Evolutionary conservation across 2,888 invertebrate genomes (phyloP), one percentile per base, ranked within the genome.

Genomic region (Hoplodrina ambigua): DNA sequence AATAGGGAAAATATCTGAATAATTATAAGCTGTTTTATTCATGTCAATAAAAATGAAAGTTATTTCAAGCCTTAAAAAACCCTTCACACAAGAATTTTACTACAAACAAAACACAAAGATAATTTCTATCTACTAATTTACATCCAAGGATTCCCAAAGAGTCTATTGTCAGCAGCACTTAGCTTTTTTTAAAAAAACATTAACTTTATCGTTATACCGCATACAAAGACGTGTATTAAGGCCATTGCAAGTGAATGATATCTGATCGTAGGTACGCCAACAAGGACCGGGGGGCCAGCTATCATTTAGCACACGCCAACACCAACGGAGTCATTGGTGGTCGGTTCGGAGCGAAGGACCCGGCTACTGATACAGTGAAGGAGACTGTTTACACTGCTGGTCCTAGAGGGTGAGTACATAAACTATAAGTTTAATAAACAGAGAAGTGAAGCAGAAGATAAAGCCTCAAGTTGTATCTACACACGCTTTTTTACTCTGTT

Each of bases 321-420:
- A 96, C 97, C 81, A 96, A 96, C 60, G 97, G 97, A 46, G 96
- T 97, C 58, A 97, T 97, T 30, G 96, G 97, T 72, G 97, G 97
- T 66, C 96, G 97, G 89, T 97, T 97, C 89, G 98, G 98, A 57
- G 97, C 97, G 74, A 96, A 97, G 85, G 97, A 97, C 91, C 97
- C 98, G n/a, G 96, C 96, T 75, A 97, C 97, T 78, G 97, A 97
- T 65, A 96, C 96, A 60, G 95, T 97, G 62, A 97, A 97, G 86
- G 97, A 97, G 87, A 97, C 97, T 4, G 96, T 97, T 55, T 98
- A 98, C 88, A 97, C 98, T 11, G 97, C 98, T 54, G 98, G 98
- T 69, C 97, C 97, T 75, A 96, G 97, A 90, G 98, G 98, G 94
- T 97, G 87, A 95, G 96, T 46, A 46, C 1, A 46, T 46, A 17